Evolutionary conservation across 1,140 invertebrate genomes (phyloP), one percentile per base, ranked within the genome.

Genomic region (Paramacrobiotus metropolitanus): DNA sequence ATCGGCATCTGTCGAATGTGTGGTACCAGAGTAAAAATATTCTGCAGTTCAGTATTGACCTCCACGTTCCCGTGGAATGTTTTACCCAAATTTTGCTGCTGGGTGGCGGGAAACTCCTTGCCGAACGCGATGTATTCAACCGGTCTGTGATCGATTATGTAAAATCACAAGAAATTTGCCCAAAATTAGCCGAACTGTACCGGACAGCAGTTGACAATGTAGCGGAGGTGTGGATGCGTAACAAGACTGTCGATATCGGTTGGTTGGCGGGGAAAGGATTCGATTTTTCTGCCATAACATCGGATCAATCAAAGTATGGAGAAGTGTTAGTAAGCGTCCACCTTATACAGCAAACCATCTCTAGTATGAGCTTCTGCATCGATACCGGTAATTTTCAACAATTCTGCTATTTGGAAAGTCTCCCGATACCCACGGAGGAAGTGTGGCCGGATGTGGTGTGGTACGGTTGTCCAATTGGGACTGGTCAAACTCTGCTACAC

Each of bases 11-110:
- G 48, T 4, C 48, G 48, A 55, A 4, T 4, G 48, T 55, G 48
- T 55, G 48, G 48, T 55, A 55, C 48, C 48, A 55, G 15, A 15
- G 24, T 9, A 55, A 24, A 55, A 55, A 55, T 24, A 55, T 55
- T 24, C 48, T 55, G 4, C 48, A 55, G 24, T 55, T 18, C 48
- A 4, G 9, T 24, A 18, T 55, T 4, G 48, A 55, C 48, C 9
- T 55, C 24, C 48, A 55, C 4, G 48, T 55, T 4, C 24, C 48
- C 4, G 48, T 4, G 9, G 48, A 55, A 4, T 18, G 15, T 55
- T 55, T 55, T 24, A 24, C 48, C 4, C 4, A 18, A 4, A 4
- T 55, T 9, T 24, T 55, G 48, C 9, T 18, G 24, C 24, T 4
- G 9, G 48, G 48, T 4, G 48, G 48, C 24, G 48, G 48, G 15